Evolutionary conservation across 2,797 vertebrate species (phyloP).

Genomic region (Mareca strepera): DNA sequence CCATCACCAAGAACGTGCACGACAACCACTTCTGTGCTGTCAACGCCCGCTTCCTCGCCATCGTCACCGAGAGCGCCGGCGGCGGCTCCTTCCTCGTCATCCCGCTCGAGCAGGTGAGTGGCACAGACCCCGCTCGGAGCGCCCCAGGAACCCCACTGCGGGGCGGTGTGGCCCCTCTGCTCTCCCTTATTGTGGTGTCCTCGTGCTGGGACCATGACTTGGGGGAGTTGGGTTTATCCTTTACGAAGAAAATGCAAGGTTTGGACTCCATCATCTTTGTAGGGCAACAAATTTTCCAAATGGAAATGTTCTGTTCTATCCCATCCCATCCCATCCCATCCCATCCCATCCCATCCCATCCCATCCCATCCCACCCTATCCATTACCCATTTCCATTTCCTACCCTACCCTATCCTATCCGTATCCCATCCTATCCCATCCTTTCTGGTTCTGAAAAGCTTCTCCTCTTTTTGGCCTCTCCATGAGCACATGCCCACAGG

Average conservation of each 20-base stretch:
- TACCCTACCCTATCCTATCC: no score
- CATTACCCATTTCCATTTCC: no score
- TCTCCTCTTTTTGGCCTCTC: background rate
- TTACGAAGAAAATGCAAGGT: background rate
- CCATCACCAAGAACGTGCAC: conserved; percentile 98
- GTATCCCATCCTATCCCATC: background rate
- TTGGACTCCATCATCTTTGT: background rate
- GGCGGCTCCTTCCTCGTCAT: conserved; percentile 95
- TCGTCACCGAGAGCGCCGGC: conserved; percentile 94
- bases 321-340: background rate
- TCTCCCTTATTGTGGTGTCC: background rate
- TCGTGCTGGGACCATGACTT: background rate
- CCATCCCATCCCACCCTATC: background rate
- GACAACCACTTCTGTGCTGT: conserved; percentile 99
- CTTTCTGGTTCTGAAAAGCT: background rate
- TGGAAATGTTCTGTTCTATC: background rate
- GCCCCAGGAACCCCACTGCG: background rate
- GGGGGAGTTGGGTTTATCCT: background rate
- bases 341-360: background rate
- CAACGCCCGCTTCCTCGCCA: conserved; percentile 92
- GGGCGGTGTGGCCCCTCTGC: rapidly evolving
- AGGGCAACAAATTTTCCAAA: background rate
- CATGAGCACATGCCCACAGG: rapidly evolving
- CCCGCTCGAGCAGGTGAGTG: conserved; percentile 91
- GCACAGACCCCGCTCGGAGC: no score